These are phyloP conservation scores for Xiphophorus hellerii DNA, from an alignment of 2,113 vertebrate genomes.

Conservation along the genomic window DNA sequence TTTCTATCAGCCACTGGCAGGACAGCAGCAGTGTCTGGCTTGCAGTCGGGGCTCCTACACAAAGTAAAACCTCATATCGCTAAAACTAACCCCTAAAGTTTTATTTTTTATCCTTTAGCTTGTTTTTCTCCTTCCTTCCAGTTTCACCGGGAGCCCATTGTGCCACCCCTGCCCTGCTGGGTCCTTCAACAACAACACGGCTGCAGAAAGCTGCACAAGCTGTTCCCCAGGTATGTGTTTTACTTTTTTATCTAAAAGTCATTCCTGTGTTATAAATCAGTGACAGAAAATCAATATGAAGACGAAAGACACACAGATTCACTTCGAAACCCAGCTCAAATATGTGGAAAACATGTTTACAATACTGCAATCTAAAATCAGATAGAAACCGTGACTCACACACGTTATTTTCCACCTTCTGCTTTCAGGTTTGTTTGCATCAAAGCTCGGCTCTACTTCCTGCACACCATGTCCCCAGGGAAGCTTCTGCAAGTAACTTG, in stretches of 20 bases:
- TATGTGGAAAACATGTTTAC: not conserved
- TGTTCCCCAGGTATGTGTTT: constrained; percentile 81
- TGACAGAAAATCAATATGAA: not conserved
- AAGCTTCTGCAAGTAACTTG: constrained; percentile 87
- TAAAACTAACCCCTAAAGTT: not conserved
- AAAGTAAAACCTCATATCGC: constrained; percentile 74
- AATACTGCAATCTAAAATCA: not conserved
- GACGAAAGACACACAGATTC: not conserved
- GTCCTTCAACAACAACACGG: constrained; percentile 77
- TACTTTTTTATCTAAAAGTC: not conserved
- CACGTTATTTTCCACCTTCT: constrained; percentile 6
- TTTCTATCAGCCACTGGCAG: constrained; percentile 80
- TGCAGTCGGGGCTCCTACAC: constrained; percentile 80
- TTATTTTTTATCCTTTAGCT: not conserved
- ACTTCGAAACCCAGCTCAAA: not conserved
- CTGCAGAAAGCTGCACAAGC: constrained; percentile 73
- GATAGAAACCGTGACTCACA: not conserved
- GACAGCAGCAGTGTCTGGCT: constrained; percentile 80
- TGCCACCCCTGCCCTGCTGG: constrained; percentile 84
- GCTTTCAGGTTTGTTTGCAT: constrained; percentile 82
- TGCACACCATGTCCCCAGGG: constrained; percentile 83
- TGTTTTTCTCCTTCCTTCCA: constrained; percentile 38
- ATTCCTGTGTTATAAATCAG: constrained; percentile 9
- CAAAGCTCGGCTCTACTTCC: constrained; percentile 72
- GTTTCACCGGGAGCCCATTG: constrained; percentile 73